Conservation (phyloP, 2,888 invertebrate species). For the Lasioglossum lativentre region DNA sequence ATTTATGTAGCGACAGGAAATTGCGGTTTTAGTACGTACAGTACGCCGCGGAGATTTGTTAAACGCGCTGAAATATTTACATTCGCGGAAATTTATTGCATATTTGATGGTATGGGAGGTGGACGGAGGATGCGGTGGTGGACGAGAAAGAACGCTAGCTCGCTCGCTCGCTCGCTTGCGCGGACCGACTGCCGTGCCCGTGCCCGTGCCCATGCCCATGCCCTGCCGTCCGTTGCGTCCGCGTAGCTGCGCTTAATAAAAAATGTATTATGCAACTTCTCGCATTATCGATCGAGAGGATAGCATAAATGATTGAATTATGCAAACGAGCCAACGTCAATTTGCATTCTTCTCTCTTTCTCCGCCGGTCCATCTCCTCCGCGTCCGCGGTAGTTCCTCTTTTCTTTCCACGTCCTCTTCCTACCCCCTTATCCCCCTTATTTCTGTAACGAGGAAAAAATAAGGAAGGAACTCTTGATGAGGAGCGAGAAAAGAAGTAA, state of each 20-base stretch:
- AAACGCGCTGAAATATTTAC: conserved; percentile 70
- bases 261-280: conserved; percentile 63
- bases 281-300: conserved; percentile 59
- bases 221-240: conserved; percentile 5
- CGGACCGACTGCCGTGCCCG: not conserved
- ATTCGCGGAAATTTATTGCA: conserved; percentile 65
- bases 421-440: not conserved
- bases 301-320: conserved; percentile 63
- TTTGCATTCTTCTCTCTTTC: conserved; percentile 43
- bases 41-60: conserved; percentile 60
- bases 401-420: not conserved
- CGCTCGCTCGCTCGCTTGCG: not conserved
- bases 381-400: not conserved
- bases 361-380: not conserved
- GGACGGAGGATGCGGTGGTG: not conserved
- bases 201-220: not conserved
- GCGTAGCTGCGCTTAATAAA: conserved; percentile 56
- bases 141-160: not conserved
- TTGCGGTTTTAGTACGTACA: conserved; percentile 62
- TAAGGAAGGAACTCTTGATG: conserved; percentile 35
- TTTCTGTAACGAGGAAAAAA: conserved; percentile 50
- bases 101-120: conserved; percentile 49
- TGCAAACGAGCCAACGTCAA: conserved; percentile 55
- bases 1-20: conserved; percentile 71
- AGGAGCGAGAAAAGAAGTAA: conserved; percentile 33